Base-by-base conservation (phyloP, 2,797 vertebrate genomes). In the Argya squamiceps region DNA sequence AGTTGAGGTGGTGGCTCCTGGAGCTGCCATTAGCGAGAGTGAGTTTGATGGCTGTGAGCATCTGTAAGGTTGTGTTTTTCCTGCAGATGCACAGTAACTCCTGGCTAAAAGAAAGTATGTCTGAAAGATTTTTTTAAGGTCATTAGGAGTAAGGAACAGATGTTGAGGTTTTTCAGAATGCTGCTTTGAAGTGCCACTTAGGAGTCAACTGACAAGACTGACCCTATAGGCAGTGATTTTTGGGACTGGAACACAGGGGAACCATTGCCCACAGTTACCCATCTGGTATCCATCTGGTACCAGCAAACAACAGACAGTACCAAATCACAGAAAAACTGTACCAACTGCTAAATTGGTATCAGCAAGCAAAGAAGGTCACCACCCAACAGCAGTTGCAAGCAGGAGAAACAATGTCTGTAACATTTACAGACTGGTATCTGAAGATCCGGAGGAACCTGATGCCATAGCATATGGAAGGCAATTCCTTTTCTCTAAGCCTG, bases 231-330 rank as follows among this genome's bases (percentile, higher is more conserved):
- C 97, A 96, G 79, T 93, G 86, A 89, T 91, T 96, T 97, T 84
- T 73, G 96, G 96, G 96, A 95, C 93, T 93, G 91, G 83, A 93
- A 91, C 92, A 89, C 84, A 95, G 92, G 89, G 93, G 97, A 96
- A 95, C 95, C 88, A 83, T 97, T 97, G 97, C 96, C 97, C 97
- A 92, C 89, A 98, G 84, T 97, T 97, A 96, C 97, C 98, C 98
- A 98, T 98, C 98, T 98, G 98, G 97, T 96, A 97, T 97, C 97
- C 98, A 98, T 98, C 97, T 98, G 98, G 97, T 97, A 95, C 90
- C 96, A 96, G 91, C 43, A 91, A 97, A 96, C 96, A 96, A 97
- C 97, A 98, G 97, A 98, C 95, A 97, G 97, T 93, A 97, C 97
- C 97, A 98, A 97, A 98, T 97, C 97, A 91, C 94, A 97, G 94